Evolutionary conservation across 2,113 vertebrate genomes (phyloP).

Genomic region (Scomber scombrus): DNA sequence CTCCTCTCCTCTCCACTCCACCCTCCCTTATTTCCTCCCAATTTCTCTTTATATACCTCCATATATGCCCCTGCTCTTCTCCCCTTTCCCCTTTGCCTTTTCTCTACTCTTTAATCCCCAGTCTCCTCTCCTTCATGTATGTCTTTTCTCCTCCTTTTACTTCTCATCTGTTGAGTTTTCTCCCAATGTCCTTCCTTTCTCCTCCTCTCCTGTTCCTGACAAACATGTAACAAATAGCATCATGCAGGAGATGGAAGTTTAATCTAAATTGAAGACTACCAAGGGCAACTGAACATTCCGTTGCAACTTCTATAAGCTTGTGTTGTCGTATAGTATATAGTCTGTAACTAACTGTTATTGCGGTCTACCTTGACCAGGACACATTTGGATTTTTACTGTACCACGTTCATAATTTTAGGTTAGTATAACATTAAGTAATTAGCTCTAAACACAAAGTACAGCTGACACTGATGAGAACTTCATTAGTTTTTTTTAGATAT

Average conservation of each 20-base stretch:
- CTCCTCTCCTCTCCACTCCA: conserved; percentile 28
- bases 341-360: not conserved
- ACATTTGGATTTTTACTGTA: too few species aligned
- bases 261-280: not conserved
- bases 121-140: conserved; percentile 31
- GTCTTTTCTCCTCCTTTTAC: conserved; percentile 20
- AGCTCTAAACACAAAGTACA: too few species aligned
- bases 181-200: not conserved
- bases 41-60: conserved; percentile 43
- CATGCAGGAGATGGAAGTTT: not conserved
- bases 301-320: not conserved
- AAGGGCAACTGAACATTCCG: not conserved
- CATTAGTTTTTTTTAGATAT: too few species aligned
- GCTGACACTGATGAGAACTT: too few species aligned
- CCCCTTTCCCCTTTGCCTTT: conserved; percentile 39
- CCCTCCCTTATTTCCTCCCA: conserved; percentile 40
- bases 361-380: not conserved
- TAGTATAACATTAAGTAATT: too few species aligned
- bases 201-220: not conserved
- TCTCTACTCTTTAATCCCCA: conserved; percentile 29
- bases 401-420: too few species aligned
- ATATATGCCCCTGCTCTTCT: conserved; percentile 24
- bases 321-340: not conserved
- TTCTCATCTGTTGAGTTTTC: not conserved
- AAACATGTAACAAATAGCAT: not conserved